Evolutionary conservation across 2,113 vertebrate species (phyloP).

Genomic region (Sitta europaea): DNA sequence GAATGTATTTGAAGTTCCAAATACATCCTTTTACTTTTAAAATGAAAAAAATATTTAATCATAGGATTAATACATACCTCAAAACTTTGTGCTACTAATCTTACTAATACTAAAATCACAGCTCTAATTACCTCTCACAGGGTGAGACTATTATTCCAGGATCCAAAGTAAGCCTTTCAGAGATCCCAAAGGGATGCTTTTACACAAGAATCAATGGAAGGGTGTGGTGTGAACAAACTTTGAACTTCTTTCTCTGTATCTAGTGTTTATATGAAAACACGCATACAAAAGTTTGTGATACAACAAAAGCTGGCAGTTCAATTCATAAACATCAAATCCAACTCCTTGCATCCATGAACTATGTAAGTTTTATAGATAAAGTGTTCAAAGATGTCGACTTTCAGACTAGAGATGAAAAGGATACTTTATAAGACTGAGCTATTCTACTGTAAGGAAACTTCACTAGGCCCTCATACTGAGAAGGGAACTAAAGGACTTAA

Average conservation of each 20-base stretch:
- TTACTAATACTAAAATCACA: not conserved
- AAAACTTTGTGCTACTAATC: not conserved
- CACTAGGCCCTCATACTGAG: not conserved
- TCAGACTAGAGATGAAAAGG: not conserved
- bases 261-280: not conserved
- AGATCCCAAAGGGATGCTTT: not conserved
- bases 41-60: not conserved
- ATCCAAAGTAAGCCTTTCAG: not conserved
- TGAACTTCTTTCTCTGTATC: not conserved
- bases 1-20: not conserved
- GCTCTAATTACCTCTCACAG: not conserved
- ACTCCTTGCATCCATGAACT: not conserved
- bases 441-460: not conserved
- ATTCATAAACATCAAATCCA: not conserved
- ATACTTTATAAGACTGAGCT: not conserved
- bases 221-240: not conserved
- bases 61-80: not conserved
- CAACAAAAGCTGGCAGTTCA: not conserved
- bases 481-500: not conserved
- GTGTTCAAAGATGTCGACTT: not conserved
- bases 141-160: not conserved
- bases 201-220: not conserved
- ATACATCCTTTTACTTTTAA: not conserved
- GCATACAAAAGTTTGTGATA: not conserved
- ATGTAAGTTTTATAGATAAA: not conserved